A percentile compares a stretch with the other conserved stretches of the same genome.
phyloP scores from a whole-genome alignment of 2,113 vertebrate genomes.

The Salvelinus namaycush region DNA sequence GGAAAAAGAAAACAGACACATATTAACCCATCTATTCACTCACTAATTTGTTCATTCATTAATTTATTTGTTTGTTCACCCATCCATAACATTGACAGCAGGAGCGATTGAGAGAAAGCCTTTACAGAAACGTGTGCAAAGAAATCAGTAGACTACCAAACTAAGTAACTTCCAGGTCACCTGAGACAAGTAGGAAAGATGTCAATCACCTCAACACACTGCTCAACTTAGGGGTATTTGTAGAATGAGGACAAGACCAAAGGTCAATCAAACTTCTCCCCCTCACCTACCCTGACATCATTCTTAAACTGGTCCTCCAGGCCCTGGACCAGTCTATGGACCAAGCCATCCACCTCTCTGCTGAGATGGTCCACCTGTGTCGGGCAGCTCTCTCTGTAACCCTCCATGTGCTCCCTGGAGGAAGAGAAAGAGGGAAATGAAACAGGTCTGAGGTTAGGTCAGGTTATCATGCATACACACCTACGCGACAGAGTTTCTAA shows the following conservation, averaged over 20 bases:
- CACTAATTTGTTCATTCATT: not conserved
- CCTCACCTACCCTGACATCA: conserved; percentile 58
- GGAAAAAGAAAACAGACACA: conserved; percentile 13
- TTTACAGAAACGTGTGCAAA: not conserved
- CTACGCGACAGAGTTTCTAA: no score
- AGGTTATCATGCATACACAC: no score
- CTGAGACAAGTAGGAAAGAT: not conserved
- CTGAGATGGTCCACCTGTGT: conserved; percentile 43
- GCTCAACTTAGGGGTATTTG: no score
- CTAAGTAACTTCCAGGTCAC: not conserved
- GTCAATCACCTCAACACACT: not conserved
- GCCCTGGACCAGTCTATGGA: conserved; percentile 29
- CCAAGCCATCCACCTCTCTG: conserved; percentile 48
- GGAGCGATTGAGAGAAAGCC: not conserved
- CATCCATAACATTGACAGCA: not conserved
- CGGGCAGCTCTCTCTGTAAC: conserved; percentile 37
- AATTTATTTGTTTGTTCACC: not conserved
- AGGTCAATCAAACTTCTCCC: not conserved
- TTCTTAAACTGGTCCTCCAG: conserved; percentile 67
- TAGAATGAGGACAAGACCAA: no score
- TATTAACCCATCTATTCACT: not conserved
- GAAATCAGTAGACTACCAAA: not conserved
- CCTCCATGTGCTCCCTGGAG: conserved; percentile 67
- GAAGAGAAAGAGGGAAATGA: not conserved
- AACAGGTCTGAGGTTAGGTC: not conserved